Evolutionary conservation across 2,113 vertebrate species (phyloP), one percentile per base, ranked within the genome.

Genomic region (Acinonyx jubatus): DNA sequence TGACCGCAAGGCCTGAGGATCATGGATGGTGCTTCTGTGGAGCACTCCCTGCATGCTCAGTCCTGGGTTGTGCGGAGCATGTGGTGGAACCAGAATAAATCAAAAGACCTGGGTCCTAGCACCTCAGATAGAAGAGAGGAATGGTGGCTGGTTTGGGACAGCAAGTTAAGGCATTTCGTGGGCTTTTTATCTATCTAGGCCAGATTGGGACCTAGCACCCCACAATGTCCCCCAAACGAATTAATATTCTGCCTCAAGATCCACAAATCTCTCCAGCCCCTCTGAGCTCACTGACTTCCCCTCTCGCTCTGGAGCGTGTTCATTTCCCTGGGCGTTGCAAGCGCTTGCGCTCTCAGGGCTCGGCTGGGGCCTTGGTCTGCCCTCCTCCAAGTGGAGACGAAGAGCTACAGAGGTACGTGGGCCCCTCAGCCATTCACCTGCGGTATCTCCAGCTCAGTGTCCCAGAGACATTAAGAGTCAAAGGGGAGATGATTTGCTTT

Each of bases 291-390:
- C 16, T 87, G 86, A 74, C 71, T 33, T 95, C 74, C n/a, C 87
- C 94, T 68, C 50, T 38, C 45, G 76, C 65, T 71, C 88, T 36
- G 45, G 87, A 94, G 87, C 13, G 1, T 81, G 95, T 91, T 97
- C 96, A 66, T 96, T 97, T 97, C 97, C 96, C 91, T 63, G 96
- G 36, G 88, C 85, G 69, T 79, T 89, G 41, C 69, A 94, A 65
- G 87, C 69, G 84, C 19, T 96, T 0, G 0, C 61, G 95, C 80
- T 97, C 84, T 15, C 76, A 65, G 95, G 57, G 63, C 36, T 96
- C 69, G 82, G 92, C 38, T 0, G 13, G 50, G 52, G n/a, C 81
- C 76, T 38, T 18, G 31, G 31, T 63, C 55, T 66, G 25, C 69
- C 52, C 90, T 85, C 69, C 74, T 78, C 79, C 73, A n/a, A 96